A percentile compares a stretch with the other conserved stretches of the same genome.
Evolutionary conservation across 1,140 invertebrate genomes (phyloP).

Genomic region (Drosophila tani): DNA sequence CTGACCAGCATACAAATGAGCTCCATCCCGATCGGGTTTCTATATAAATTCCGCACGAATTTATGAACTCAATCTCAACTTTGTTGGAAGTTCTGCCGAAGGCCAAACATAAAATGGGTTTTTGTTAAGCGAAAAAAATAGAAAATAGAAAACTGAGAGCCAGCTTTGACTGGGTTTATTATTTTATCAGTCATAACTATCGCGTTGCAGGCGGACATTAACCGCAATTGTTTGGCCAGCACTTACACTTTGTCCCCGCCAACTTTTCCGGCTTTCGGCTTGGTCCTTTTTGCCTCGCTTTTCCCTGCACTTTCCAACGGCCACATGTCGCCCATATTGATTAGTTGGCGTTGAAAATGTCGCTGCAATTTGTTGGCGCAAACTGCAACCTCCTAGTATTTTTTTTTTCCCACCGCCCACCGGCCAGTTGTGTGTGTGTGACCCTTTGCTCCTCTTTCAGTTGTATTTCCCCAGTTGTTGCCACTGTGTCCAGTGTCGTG

Average conservation of each 20-base stretch:
- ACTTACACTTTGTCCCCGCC: conserved; percentile 62
- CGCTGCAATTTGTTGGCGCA: conserved; percentile 74
- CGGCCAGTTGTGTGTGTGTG: neutral
- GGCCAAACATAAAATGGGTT: neutral
- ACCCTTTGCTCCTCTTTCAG: conserved; percentile 30
- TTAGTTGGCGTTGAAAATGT: conserved; percentile 78
- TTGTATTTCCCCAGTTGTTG: conserved; percentile 58
- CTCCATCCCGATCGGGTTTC: neutral
- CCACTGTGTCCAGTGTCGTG: conserved; percentile 20
- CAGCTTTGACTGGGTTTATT: conserved; percentile 53
- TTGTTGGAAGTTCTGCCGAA: conserved; percentile 15
- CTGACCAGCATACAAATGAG: conserved; percentile 75
- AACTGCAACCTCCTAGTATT: conserved; percentile 35
- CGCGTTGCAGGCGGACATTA: conserved; percentile 66
- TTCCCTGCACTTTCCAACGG: neutral
- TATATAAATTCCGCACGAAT: conserved; percentile 18
- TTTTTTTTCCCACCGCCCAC: neutral
- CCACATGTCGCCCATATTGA: conserved; percentile 72
- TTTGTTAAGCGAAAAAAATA: neutral
- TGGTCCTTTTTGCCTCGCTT: neutral
- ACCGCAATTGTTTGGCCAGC: conserved; percentile 79
- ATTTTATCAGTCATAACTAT: conserved; percentile 82
- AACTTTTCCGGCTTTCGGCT: conserved; percentile 20
- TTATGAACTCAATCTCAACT: conserved; percentile 16
- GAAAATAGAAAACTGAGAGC: neutral